Evolutionary conservation across 2,113 vertebrate species (phyloP), one percentile per base, ranked within the genome.

Genomic region (Pedionomus torquatus): DNA sequence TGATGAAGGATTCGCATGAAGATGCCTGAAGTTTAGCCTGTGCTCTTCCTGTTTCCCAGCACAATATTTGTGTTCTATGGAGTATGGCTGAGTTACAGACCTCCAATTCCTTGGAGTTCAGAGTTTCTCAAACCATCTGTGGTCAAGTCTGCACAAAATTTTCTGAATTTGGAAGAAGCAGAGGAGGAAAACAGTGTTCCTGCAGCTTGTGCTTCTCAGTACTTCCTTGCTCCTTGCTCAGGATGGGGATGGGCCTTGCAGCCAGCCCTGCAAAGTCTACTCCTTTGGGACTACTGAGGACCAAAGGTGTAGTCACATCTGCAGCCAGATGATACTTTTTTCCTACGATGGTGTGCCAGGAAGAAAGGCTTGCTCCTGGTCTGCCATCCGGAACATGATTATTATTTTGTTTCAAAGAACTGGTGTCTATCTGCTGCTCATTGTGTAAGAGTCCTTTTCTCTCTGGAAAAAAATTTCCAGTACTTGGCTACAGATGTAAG

Each of bases 381-480:
- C 26, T 78, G 31, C 76, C 63, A 41, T 69, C 41, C 48, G 49
- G 48, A 85, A 81, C 3, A 7, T 55, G 70, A 68, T 74, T 80
- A 78, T 33, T 72, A 35, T 80, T 95, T 91, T 93, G 44, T 90
- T 94, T 91, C 44, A 57, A 90, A 85, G 75, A 91, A 96, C 33
- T n/a, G 31, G 24, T 93, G 44, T 87, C 71, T 95, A 21, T 87
- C 48, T 88, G 48, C 82, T 78, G 12, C 60, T 84, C 64, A 52
- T 93, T 94, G 51, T 25, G 1, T 70, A 60, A 81, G 35, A 85
- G 54, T 48, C 9, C 23, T 82, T 97, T 89, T 75, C 72, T 77
- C 48, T 49, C 72, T 48, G 60, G 61, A 21, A 86, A 80, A 70
- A 39, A 39, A 78, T 63, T 4, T 31, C 13, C 52, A 69, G 57